phyloP scores from a whole-genome alignment of 2,888 invertebrate genomes.

The Yponomeuta sedellus region DNA sequence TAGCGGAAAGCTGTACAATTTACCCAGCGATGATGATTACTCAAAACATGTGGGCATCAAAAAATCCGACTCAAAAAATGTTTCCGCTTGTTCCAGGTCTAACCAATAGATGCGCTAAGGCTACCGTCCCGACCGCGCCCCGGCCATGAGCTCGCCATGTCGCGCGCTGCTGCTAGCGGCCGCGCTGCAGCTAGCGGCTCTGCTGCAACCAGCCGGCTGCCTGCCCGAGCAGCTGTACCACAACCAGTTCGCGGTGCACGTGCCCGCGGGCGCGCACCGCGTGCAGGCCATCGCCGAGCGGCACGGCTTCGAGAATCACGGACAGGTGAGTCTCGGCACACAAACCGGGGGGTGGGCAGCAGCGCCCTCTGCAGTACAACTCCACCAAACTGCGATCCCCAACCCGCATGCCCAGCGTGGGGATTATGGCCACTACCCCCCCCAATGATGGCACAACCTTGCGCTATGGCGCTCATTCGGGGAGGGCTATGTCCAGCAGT shows the following conservation, averaged over 20 bases:
- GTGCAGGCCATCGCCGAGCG: slow-evolving; percentile 87
- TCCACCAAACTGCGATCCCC: too few relatives aligned
- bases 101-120: not conserved
- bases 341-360: too few relatives aligned
- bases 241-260: slow-evolving; percentile 91
- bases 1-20: too few relatives aligned
- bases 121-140: not conserved
- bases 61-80: not conserved
- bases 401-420: too few relatives aligned
- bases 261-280: slow-evolving; percentile 82
- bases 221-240: slow-evolving; percentile 76
- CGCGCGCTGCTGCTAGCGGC: slow-evolving; percentile 40
- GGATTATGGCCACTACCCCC: too few relatives aligned
- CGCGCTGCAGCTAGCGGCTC: slow-evolving; percentile 45
- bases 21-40: too few relatives aligned
- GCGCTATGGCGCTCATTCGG: too few relatives aligned
- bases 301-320: slow-evolving; percentile 90
- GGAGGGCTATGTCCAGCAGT: too few relatives aligned
- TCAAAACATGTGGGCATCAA: too few relatives aligned
- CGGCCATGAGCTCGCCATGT: slow-evolving; percentile 49
- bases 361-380: too few relatives aligned
- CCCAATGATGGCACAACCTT: too few relatives aligned
- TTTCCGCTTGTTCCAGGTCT: not conserved
- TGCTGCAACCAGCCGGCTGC: slow-evolving; percentile 18
- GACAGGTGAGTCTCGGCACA: slow-evolving; percentile 83